Conservation (phyloP, 2,797 vertebrate genomes). For the Onychomys leucogaster region DNA sequence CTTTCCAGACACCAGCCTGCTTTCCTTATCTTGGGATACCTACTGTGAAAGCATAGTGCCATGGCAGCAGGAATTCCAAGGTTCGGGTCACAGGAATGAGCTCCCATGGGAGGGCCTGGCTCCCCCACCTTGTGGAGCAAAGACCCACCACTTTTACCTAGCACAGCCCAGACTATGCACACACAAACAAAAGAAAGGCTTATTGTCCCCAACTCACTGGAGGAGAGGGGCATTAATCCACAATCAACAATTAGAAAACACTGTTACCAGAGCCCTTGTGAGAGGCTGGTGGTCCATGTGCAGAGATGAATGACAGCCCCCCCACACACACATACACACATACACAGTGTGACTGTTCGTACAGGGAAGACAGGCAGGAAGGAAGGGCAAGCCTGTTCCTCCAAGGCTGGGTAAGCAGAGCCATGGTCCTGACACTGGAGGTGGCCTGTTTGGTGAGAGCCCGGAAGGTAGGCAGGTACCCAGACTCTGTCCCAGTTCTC, state of each 20-base stretch:
- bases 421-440: background rate
- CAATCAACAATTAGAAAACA: background rate
- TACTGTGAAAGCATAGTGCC: background rate
- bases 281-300: background rate
- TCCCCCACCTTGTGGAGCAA: background rate
- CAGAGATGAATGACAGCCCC: background rate
- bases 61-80: fast-evolving
- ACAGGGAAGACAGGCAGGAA: background rate
- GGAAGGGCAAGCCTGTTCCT: background rate
- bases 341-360: background rate
- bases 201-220: background rate
- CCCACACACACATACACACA: background rate
- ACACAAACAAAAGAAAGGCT: background rate
- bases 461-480: background rate
- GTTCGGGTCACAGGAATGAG: no score
- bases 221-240: background rate
- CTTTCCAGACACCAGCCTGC: background rate
- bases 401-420: background rate
- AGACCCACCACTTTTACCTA: background rate
- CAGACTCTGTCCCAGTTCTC: background rate
- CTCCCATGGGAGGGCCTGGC: background rate
- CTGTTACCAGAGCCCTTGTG: background rate
- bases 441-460: background rate
- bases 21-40: background rate
- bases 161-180: background rate